Evolutionary conservation across 2,888 invertebrate genomes (phyloP).

Genomic region (Sipha maydis): DNA sequence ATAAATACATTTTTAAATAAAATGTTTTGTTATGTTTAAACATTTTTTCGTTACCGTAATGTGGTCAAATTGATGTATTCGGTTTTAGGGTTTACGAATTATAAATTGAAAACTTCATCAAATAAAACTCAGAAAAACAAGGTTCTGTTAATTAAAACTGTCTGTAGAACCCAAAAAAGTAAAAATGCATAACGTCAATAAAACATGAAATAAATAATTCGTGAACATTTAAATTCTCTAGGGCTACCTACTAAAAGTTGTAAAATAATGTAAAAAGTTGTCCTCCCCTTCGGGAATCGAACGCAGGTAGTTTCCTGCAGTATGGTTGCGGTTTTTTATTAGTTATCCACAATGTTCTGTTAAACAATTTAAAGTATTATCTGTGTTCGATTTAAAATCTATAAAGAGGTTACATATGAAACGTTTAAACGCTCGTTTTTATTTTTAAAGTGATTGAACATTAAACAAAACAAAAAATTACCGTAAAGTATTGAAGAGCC

Average conservation of each 20-base stretch:
- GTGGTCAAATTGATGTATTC: background rate
- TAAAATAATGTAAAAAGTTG: constrained; percentile 3
- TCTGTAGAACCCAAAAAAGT: background rate
- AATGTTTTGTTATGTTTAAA: no score
- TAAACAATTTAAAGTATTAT: background rate
- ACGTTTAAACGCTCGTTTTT: background rate
- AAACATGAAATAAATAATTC: background rate
- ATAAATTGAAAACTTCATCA: background rate
- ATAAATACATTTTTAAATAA: no score
- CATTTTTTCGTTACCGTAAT: no score
- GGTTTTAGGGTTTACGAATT: background rate
- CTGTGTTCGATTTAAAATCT: background rate
- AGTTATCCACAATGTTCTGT: background rate
- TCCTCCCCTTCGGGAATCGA: background rate
- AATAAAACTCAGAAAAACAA: background rate
- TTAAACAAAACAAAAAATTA: no score
- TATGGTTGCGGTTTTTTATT: background rate
- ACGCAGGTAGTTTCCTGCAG: background rate
- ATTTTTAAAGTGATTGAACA: background rate
- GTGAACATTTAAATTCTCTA: background rate
- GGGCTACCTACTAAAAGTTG: background rate
- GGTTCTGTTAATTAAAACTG: background rate
- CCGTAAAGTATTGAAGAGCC: no score
- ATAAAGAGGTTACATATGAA: background rate
- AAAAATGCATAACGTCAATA: background rate